Conservation (phyloP, 2,797 vertebrate genomes). For the Poeciliopsis gracilis region DNA sequence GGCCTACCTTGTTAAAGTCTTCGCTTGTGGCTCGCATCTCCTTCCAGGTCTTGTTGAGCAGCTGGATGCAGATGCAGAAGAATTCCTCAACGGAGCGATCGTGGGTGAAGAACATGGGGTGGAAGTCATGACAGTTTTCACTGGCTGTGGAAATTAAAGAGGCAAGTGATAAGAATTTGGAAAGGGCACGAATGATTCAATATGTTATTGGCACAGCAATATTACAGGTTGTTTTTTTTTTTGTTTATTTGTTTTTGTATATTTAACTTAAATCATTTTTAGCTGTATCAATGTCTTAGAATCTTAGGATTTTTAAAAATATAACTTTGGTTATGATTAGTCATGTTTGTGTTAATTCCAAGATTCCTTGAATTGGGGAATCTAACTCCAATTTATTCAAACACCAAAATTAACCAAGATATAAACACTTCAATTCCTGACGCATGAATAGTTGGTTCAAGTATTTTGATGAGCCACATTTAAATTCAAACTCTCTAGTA, state of each 20-base stretch:
- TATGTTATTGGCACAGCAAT: background rate
- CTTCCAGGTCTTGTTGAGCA: constrained; percentile 99
- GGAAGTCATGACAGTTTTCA: constrained; percentile 98
- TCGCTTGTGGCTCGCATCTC: constrained; percentile 99
- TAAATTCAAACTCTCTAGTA: background rate
- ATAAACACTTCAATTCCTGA: background rate
- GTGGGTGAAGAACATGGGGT: constrained; percentile 99
- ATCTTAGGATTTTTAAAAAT: background rate
- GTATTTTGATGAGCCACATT: background rate
- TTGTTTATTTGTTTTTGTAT: background rate
- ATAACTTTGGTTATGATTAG: background rate
- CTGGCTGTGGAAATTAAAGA: constrained; percentile 83
- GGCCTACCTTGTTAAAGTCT: constrained; percentile 95
- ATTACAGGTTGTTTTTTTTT: background rate
- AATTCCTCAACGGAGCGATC: constrained; percentile 96
- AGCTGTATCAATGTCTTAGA: background rate
- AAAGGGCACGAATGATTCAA: background rate
- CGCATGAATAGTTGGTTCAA: background rate
- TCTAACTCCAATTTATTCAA: background rate
- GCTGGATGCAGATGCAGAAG: constrained; percentile 98
- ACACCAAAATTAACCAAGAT: background rate
- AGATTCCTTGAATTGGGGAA: background rate
- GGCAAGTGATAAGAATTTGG: background rate
- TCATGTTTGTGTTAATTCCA: background rate
- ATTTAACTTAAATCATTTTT: background rate